Conservation (phyloP, 2,113 vertebrate genomes). For the Heterochromis multidens region DNA sequence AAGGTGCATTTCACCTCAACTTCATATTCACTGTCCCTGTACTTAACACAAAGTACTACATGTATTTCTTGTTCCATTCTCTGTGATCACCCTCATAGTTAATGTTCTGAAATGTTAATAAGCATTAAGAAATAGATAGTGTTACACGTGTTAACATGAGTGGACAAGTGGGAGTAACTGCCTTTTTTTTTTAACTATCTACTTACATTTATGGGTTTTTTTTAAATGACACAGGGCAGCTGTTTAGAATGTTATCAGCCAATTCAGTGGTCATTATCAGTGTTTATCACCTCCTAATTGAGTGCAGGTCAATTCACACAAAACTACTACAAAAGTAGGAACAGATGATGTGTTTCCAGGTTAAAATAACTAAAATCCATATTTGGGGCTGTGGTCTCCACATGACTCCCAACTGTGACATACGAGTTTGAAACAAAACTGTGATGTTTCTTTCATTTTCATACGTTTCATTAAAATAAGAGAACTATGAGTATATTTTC, state of each 20-base stretch:
- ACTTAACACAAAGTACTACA: not conserved
- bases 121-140: not conserved
- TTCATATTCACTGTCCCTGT: not conserved
- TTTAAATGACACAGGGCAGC: not conserved
- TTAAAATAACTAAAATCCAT: not conserved
- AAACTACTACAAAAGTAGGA: not conserved
- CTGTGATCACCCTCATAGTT: not conserved
- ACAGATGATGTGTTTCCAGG: not conserved
- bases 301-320: not conserved
- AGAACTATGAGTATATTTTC: too few species aligned
- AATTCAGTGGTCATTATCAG: not conserved
- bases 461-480: too few species aligned
- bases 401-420: too few species aligned
- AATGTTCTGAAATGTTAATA: not conserved
- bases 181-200: not conserved
- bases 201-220: not conserved
- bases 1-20: conserved; percentile 35
- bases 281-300: not conserved
- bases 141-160: not conserved
- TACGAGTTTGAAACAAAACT: too few species aligned
- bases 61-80: not conserved
- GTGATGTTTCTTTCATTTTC: too few species aligned
- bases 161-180: not conserved
- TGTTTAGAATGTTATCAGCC: not conserved
- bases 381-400: not conserved